Conservation (phyloP, 2,113 vertebrate genomes). For the Crypturellus undulatus region DNA sequence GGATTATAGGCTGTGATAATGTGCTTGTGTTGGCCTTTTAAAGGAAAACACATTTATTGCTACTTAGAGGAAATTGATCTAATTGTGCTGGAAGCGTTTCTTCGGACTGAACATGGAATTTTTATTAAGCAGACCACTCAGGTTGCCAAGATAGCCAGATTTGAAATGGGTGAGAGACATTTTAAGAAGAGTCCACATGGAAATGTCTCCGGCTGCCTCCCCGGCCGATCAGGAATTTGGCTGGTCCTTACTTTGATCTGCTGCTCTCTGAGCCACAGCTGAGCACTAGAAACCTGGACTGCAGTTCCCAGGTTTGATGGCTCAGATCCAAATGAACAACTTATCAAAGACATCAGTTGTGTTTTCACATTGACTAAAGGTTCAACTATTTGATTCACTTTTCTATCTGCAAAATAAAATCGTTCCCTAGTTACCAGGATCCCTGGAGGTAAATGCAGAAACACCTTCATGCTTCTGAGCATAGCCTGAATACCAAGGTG, state of each 20-base stretch:
- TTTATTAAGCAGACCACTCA: conserved; percentile 88
- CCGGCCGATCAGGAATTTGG: conserved; percentile 36
- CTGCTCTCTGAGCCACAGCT: conserved; percentile 14
- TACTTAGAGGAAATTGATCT: conserved; percentile 99
- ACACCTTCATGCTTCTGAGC: neutral
- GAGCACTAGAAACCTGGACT: conserved; percentile 53
- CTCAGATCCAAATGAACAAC: conserved; percentile 46
- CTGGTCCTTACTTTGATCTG: conserved; percentile 43
- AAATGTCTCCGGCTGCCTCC: conserved; percentile 33
- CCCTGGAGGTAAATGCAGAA: conserved; percentile 20
- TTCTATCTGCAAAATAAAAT: conserved; percentile 44
- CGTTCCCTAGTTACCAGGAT: conserved; percentile 45
- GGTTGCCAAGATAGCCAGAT: conserved; percentile 85
- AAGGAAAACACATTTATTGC: conserved; percentile 99
- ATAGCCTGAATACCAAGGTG: neutral
- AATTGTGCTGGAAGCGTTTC: conserved; percentile 93
- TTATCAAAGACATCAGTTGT: conserved; percentile 63
- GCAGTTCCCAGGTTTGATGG: conserved; percentile 35
- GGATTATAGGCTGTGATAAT: conserved; percentile 85
- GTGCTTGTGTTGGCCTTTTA: conserved; percentile 89
- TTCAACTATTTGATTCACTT: conserved; percentile 45
- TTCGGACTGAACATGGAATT: conserved; percentile 92
- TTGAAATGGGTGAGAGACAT: conserved; percentile 79
- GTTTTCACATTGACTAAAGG: conserved; percentile 46
- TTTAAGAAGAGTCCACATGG: conserved; percentile 78